Percentiles rank a stretch among this genome's conserved stretches.
These are phyloP conservation scores for Arrhopalites spinosus DNA, from an alignment of 2,888 invertebrate species.

Conservation along the genomic window DNA sequence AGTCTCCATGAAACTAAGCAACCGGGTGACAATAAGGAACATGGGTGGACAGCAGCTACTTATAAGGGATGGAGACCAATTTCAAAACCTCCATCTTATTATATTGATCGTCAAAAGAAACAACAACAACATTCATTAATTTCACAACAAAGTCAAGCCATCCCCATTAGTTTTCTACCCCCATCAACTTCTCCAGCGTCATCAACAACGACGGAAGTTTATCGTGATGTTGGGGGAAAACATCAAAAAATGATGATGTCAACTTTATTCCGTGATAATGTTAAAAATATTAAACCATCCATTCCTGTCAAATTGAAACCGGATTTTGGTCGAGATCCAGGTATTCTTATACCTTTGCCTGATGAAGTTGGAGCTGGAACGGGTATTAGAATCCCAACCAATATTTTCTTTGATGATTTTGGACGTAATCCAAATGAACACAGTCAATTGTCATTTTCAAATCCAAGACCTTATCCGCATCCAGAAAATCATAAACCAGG, in stretches of 20 bases:
- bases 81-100: constrained; percentile 46
- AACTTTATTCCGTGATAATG: constrained; percentile 54
- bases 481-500: constrained; percentile 11
- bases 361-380: constrained; percentile 44
- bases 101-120: constrained; percentile 23
- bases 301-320: constrained; percentile 37
- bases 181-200: not conserved
- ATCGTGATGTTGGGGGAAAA: constrained; percentile 32
- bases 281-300: constrained; percentile 46
- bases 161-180: constrained; percentile 26
- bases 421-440: constrained; percentile 16
- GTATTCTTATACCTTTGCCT: constrained; percentile 49
- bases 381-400: constrained; percentile 43
- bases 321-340: constrained; percentile 23
- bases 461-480: constrained; percentile 15
- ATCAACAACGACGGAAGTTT: constrained; percentile 30
- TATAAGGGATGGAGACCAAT: constrained; percentile 56
- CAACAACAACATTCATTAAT: constrained; percentile 9
- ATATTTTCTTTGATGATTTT: constrained; percentile 46
- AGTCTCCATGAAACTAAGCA: constrained; percentile 28
- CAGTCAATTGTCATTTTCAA: not conserved
- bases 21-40: constrained; percentile 40
- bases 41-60: constrained; percentile 51
- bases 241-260: constrained; percentile 45
- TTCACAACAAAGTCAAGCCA: constrained; percentile 7